A percentile compares a stretch with the other conserved stretches of the same genome.
Conservation (phyloP, 2,113 vertebrate genomes). For the Castor canadensis region DNA sequence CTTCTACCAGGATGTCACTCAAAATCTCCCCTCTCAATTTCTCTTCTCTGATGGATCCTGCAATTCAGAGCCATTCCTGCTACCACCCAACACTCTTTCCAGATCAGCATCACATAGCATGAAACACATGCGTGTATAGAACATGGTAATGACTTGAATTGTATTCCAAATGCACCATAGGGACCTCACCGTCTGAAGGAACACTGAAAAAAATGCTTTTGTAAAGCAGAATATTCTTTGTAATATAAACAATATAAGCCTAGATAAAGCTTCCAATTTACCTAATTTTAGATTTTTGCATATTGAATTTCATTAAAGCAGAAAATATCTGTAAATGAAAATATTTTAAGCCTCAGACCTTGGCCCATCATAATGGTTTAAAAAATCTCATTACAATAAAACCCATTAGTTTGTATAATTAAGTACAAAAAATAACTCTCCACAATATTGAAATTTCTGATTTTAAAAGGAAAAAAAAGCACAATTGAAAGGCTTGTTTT, state of each 20-base stretch:
- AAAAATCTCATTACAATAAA: slow-evolving; percentile 75
- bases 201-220: slow-evolving; percentile 32
- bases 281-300: slow-evolving; percentile 63
- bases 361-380: slow-evolving; percentile 56
- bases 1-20: slow-evolving; percentile 57
- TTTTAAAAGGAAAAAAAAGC: slow-evolving; percentile 50
- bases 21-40: slow-evolving; percentile 19
- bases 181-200: slow-evolving; percentile 32
- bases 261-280: slow-evolving; percentile 56
- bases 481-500: slow-evolving; percentile 39
- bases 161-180: neutral
- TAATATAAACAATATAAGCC: slow-evolving; percentile 58
- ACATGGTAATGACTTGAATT: neutral
- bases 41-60: neutral
- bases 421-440: slow-evolving; percentile 59
- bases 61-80: neutral
- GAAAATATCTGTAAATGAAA: slow-evolving; percentile 67
- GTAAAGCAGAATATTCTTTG: slow-evolving; percentile 53
- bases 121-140: slow-evolving; percentile 48
- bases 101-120: neutral
- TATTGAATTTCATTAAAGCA: slow-evolving; percentile 70
- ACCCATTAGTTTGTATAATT: slow-evolving; percentile 76
- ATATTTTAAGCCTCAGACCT: slow-evolving; percentile 72
- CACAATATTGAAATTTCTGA: slow-evolving; percentile 51
- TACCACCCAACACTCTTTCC: neutral